A percentile compares a stretch with the other conserved stretches of the same genome.
phyloP scores from a whole-genome alignment of 2,113 vertebrate species.

The Willisornis vidua region DNA sequence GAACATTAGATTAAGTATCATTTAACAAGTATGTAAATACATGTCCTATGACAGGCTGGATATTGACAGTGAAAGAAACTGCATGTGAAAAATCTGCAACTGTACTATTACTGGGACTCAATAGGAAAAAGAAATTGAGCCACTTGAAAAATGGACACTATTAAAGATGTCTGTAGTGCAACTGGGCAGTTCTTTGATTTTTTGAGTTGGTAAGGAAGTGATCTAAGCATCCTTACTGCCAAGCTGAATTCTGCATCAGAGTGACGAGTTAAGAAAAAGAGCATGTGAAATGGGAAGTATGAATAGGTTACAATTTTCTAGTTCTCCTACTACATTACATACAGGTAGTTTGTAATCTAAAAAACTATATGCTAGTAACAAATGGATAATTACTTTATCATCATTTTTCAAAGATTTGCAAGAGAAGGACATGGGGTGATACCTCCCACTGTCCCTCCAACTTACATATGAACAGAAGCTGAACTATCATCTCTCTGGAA shows the following conservation, averaged over 20 bases:
- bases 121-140: background rate
- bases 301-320: background rate
- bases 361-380: background rate
- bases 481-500: conserved; percentile 91
- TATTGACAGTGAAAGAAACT: background rate
- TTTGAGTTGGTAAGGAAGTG: background rate
- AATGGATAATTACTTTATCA: background rate
- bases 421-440: background rate
- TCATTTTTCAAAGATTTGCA: background rate
- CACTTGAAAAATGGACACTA: background rate
- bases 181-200: background rate
- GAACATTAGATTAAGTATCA: background rate
- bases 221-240: background rate
- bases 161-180: background rate
- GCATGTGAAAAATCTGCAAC: background rate
- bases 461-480: conserved; percentile 91
- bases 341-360: background rate
- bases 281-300: background rate
- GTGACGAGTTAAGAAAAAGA: background rate
- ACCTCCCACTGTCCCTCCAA: background rate
- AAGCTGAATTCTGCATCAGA: background rate
- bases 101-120: background rate
- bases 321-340: background rate
- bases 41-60: background rate
- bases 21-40: background rate